These are phyloP conservation scores for Julus scanicus DNA, from an alignment of 2,888 invertebrate genomes.

Conservation along the genomic window DNA sequence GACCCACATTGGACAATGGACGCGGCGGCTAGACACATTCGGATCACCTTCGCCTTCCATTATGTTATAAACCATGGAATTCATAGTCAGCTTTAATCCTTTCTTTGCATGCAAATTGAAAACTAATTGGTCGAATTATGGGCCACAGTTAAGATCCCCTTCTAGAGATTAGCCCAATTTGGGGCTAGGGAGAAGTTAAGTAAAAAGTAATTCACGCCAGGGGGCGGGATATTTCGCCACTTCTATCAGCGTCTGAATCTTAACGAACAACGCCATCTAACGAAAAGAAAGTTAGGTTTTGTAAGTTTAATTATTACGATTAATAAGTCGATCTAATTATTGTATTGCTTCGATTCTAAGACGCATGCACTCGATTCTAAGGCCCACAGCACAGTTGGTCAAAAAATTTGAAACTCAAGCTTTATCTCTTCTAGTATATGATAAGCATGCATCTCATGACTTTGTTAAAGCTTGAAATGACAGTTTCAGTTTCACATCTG, in stretches of 20 bases:
- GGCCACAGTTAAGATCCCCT: background rate
- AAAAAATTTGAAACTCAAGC: too few species aligned
- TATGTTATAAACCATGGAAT: too few species aligned
- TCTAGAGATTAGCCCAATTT: background rate
- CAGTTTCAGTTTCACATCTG: too few species aligned
- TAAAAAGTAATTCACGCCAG: background rate
- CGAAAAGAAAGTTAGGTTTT: background rate
- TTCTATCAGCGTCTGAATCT: background rate
- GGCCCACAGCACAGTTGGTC: too few species aligned
- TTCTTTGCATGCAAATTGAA: background rate
- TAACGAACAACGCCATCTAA: background rate
- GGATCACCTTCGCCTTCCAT: background rate
- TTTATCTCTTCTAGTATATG: too few species aligned
- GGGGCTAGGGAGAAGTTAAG: background rate
- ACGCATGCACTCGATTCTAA: too few species aligned
- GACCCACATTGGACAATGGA: background rate
- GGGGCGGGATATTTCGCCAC: background rate
- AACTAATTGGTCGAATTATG: constrained; percentile 36
- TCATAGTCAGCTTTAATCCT: background rate
- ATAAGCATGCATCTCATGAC: too few species aligned
- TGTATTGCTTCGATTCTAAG: too few species aligned
- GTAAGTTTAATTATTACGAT: too few species aligned
- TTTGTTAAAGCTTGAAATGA: too few species aligned
- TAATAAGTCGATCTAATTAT: too few species aligned
- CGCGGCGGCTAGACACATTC: background rate